These are phyloP conservation scores for Anguilla megastoma DNA, from an alignment of 2,797 vertebrate genomes.

Conservation along the genomic window DNA sequence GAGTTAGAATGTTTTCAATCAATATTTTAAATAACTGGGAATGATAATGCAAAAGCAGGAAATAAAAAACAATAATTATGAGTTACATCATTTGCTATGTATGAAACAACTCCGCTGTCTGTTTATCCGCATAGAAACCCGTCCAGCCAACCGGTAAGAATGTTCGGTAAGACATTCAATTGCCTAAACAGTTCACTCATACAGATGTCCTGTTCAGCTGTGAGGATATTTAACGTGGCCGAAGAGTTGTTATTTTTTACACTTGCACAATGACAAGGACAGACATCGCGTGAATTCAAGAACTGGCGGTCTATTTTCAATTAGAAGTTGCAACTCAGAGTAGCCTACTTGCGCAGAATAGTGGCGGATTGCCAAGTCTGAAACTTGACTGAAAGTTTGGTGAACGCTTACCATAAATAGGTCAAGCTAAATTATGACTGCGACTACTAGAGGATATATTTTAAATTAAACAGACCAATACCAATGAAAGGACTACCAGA, in stretches of 20 bases:
- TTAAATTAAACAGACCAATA: neutral
- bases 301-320: neutral
- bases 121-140: neutral
- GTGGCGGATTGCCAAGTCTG: neutral
- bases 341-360: neutral
- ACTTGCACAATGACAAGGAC: neutral
- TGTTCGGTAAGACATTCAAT: neutral
- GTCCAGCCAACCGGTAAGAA: neutral
- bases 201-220: neutral
- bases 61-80: neutral
- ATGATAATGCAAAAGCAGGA: neutral
- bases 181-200: neutral
- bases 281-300: neutral
- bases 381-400: slow-evolving; percentile 1
- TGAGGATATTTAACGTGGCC: neutral
- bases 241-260: neutral
- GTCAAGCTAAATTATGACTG: neutral
- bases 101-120: neutral
- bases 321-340: neutral
- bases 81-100: neutral
- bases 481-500: neutral
- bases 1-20: neutral
- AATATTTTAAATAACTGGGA: neutral
- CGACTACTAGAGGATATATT: neutral
- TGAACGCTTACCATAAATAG: neutral